Conservation (phyloP, 2,113 vertebrate genomes). For the Lampris megalopsis region DNA sequence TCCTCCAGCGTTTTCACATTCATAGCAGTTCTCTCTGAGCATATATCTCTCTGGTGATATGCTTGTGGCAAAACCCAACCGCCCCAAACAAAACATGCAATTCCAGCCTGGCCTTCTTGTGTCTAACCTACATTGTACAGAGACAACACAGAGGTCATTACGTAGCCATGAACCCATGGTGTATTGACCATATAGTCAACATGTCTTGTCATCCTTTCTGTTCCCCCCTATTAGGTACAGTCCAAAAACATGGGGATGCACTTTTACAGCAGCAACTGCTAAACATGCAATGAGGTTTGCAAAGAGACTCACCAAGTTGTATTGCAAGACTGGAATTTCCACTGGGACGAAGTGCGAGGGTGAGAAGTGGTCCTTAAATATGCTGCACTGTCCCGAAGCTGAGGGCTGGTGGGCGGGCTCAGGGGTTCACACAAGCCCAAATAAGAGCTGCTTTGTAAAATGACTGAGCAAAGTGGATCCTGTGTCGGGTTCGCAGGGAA, state of each 20-base stretch:
- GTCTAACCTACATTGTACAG: too few species aligned
- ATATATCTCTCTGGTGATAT: not conserved
- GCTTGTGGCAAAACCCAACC: not conserved
- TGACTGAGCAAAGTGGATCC: slow-evolving; percentile 70
- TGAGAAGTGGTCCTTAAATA: slow-evolving; percentile 81
- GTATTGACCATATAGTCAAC: slow-evolving; percentile 11
- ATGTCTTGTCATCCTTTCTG: slow-evolving; percentile 20
- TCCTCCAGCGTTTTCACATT: too few species aligned
- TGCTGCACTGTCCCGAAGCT: slow-evolving; percentile 33
- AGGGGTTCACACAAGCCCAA: slow-evolving; percentile 82
- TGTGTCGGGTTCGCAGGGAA: slow-evolving; percentile 56
- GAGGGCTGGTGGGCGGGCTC: slow-evolving; percentile 63
- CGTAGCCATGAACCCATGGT: not conserved
- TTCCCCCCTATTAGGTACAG: not conserved
- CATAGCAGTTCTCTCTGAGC: too few species aligned
- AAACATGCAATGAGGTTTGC: slow-evolving; percentile 16
- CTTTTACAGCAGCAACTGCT: not conserved
- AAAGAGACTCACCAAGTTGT: slow-evolving; percentile 82
- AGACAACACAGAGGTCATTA: not conserved
- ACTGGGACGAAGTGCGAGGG: slow-evolving; percentile 79
- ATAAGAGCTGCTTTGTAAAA: slow-evolving; percentile 82
- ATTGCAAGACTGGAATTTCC: slow-evolving; percentile 82
- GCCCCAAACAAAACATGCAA: not conserved
- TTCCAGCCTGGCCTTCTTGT: too few species aligned
- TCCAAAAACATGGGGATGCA: slow-evolving; percentile 1